phyloP scores from a whole-genome alignment of 2,888 invertebrate genomes.

The Pammene aurita region DNA sequence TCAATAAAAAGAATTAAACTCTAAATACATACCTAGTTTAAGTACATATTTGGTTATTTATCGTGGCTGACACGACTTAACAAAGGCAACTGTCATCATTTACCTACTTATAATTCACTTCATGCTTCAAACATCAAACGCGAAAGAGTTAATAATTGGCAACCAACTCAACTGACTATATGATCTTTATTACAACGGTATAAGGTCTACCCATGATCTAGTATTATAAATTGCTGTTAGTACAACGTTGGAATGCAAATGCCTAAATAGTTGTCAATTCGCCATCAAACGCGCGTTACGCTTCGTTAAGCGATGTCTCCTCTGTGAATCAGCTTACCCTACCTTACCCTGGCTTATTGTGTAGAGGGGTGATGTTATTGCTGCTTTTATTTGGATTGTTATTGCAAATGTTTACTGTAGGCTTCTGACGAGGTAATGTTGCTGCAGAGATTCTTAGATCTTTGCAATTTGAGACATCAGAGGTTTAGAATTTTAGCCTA shows the following conservation, averaged over 20 bases:
- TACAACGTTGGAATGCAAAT: background rate
- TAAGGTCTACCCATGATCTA: background rate
- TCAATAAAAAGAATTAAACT: too few relatives aligned
- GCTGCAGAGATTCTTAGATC: background rate
- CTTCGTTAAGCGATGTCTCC: background rate
- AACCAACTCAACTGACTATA: background rate
- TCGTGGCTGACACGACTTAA: background rate
- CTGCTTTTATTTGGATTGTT: constrained; percentile 18
- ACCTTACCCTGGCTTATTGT: constrained; percentile 7
- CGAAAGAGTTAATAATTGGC: background rate
- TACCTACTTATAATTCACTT: background rate
- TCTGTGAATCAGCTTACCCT: constrained; percentile 3
- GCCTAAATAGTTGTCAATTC: background rate
- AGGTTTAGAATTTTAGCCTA: background rate
- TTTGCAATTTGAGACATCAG: background rate
- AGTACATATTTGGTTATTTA: too few relatives aligned
- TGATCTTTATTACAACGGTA: background rate
- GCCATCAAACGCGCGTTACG: constrained; percentile 10
- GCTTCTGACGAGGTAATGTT: background rate
- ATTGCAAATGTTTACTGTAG: constrained; percentile 18
- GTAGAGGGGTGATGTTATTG: constrained; percentile 15
- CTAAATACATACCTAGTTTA: too few relatives aligned
- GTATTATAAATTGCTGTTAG: background rate
- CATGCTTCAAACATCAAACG: background rate
- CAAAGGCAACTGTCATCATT: background rate